Percentiles rank a stretch among this genome's conserved stretches.
Conservation (phyloP, 2,888 invertebrate genomes). For the Eupithecia exiguata region DNA sequence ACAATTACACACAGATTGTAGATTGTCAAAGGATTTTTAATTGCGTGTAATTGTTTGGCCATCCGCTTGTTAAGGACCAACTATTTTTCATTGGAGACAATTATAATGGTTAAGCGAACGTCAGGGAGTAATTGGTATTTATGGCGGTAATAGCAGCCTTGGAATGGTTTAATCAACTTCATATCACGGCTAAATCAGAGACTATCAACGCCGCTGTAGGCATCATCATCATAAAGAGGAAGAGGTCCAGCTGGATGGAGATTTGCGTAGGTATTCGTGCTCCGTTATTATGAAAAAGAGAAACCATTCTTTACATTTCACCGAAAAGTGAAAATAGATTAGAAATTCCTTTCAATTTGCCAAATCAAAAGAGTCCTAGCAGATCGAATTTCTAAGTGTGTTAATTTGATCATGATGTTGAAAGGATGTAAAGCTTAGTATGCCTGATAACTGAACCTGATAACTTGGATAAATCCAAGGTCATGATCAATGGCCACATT, state of each 20-base stretch:
- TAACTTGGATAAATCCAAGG: no score
- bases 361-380: not conserved
- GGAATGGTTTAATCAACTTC: slow-evolving; percentile 24
- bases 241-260: not conserved
- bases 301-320: not conserved
- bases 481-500: no score
- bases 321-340: not conserved
- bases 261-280: not conserved
- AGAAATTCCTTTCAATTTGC: not conserved
- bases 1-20: slow-evolving; percentile 14
- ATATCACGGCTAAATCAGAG: slow-evolving; percentile 26
- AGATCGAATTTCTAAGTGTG: not conserved
- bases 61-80: slow-evolving; percentile 33
- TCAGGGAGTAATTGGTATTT: slow-evolving; percentile 31
- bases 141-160: slow-evolving; percentile 29
- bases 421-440: not conserved
- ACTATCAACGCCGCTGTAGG: not conserved
- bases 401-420: not conserved
- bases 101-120: slow-evolving; percentile 38
- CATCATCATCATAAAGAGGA: not conserved
- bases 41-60: slow-evolving; percentile 37
- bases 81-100: slow-evolving; percentile 44
- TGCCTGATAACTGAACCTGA: no score
- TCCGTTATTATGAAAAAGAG: not conserved
- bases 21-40: slow-evolving; percentile 33